Percentiles rank a stretch among this genome's conserved stretches.
These are phyloP conservation scores for Prorops nasuta DNA, from an alignment of 1,140 invertebrate species.

Conservation along the genomic window DNA sequence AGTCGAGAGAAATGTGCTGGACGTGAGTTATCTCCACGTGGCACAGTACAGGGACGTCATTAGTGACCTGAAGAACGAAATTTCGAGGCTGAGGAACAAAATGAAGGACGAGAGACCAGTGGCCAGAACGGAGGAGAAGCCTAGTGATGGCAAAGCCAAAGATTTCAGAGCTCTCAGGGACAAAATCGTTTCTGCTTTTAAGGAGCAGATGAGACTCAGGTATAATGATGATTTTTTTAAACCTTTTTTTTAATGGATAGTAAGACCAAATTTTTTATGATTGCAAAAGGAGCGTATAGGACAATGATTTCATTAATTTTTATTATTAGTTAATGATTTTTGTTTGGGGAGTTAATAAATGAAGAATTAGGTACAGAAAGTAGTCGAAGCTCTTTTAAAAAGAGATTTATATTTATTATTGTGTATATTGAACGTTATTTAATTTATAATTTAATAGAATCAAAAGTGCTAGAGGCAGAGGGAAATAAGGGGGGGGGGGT, in stretches of 20 bases:
- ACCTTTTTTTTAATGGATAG: conserved; percentile 1
- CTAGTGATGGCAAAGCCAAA: conserved; percentile 2
- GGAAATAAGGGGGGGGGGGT: no score
- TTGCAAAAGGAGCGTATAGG: no score
- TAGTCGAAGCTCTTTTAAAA: no score
- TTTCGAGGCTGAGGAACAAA: conserved; percentile 75
- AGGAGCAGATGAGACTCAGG: conserved; percentile 87
- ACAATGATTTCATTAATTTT: no score
- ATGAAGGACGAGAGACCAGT: conserved; percentile 70
- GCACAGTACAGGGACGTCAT: conserved; percentile 80
- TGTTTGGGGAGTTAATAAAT: no score
- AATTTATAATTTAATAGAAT: no score
- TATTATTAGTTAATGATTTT: no score
- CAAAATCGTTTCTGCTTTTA: conserved; percentile 82
- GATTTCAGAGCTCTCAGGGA: conserved; percentile 75
- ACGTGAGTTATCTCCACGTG: conserved; percentile 76
- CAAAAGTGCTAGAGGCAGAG: no score
- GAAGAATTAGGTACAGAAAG: no score
- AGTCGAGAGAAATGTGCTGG: conserved; percentile 75
- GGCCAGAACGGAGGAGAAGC: conserved; percentile 29
- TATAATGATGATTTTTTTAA: conserved; percentile 26
- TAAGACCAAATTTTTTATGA: no score
- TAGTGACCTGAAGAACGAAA: conserved; percentile 80
- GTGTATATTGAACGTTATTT: no score
- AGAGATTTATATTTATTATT: no score